phyloP scores from a whole-genome alignment of 2,113 vertebrate species.

The Neoarius graeffei region DNA sequence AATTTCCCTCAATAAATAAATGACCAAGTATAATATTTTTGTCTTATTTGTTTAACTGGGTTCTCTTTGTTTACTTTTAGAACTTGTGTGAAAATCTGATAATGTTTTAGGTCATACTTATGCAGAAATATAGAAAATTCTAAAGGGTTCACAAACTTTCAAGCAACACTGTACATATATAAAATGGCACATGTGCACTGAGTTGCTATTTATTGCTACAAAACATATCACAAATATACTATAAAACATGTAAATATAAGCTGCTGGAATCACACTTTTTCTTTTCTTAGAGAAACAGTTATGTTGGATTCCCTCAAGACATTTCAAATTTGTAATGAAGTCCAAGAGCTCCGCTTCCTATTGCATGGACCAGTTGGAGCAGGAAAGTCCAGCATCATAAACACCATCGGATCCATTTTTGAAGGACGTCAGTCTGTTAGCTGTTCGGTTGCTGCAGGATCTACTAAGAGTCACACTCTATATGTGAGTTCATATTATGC shows the following conservation, averaged over 20 bases:
- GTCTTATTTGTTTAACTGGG: too few species aligned
- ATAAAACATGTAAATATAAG: too few species aligned
- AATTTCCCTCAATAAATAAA: too few species aligned
- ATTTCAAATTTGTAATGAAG: conserved; percentile 4
- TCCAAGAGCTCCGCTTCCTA: conserved; percentile 33
- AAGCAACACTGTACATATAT: too few species aligned
- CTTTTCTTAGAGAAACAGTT: not conserved
- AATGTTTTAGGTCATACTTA: too few species aligned
- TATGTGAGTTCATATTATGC: not conserved
- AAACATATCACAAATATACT: not conserved
- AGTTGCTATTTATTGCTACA: not conserved
- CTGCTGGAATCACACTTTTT: not conserved
- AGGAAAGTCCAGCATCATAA: conserved; percentile 36
- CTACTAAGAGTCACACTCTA: conserved; percentile 2
- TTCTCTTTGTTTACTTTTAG: too few species aligned
- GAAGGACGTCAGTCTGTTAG: conserved; percentile 5
- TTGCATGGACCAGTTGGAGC: conserved; percentile 29
- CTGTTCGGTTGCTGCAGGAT: not conserved
- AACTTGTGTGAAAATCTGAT: too few species aligned
- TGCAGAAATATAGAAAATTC: too few species aligned
- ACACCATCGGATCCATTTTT: conserved; percentile 36
- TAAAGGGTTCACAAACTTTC: too few species aligned
- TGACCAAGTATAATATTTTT: too few species aligned
- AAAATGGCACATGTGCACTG: not conserved
- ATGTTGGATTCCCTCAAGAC: not conserved